phyloP scores from a whole-genome alignment of 2,888 invertebrate species.

The Liodrosophila aerea region DNA sequence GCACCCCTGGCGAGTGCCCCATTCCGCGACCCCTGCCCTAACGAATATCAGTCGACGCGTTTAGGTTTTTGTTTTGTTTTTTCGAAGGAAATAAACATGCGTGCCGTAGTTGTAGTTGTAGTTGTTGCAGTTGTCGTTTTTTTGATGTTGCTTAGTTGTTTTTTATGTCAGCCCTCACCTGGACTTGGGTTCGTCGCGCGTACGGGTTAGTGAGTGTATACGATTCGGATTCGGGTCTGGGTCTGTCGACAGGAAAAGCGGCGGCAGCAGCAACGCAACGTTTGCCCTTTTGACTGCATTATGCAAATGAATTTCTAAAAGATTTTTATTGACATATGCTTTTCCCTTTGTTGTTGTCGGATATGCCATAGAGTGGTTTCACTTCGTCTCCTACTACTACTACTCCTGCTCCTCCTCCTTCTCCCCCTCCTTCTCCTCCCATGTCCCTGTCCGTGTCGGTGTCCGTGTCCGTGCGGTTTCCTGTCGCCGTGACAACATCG shows the following conservation, averaged over 20 bases:
- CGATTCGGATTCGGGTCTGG: constrained; percentile 6
- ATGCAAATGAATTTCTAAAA: constrained; percentile 71
- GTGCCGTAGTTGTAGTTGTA: constrained; percentile 46
- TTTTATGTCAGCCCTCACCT: constrained; percentile 61
- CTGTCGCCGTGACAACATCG: constrained; percentile 41
- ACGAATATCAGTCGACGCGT: too few relatives aligned
- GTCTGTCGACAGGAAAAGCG: constrained; percentile 51
- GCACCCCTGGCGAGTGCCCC: constrained; percentile 71
- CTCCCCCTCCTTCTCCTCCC: constrained; percentile 14
- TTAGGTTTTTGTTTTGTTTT: too few relatives aligned
- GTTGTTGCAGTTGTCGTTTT: constrained; percentile 55
- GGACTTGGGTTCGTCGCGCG: constrained; percentile 28
- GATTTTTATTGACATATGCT: constrained; percentile 77
- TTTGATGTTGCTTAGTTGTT: constrained; percentile 49
- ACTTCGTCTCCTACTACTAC: too few relatives aligned
- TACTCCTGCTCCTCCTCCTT: constrained; percentile 5
- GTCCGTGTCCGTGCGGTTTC: constrained; percentile 41
- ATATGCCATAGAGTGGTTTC: not conserved
- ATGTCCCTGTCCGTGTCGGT: not conserved
- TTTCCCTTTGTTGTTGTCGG: constrained; percentile 36
- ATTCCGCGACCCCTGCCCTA: constrained; percentile 9
- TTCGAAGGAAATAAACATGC: constrained; percentile 71
- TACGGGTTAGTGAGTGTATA: not conserved
- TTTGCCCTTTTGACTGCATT: constrained; percentile 80
- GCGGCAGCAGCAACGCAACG: constrained; percentile 34